These are phyloP conservation scores for Stictonetta naevosa DNA, from an alignment of 2,113 vertebrate species.

Conservation along the genomic window DNA sequence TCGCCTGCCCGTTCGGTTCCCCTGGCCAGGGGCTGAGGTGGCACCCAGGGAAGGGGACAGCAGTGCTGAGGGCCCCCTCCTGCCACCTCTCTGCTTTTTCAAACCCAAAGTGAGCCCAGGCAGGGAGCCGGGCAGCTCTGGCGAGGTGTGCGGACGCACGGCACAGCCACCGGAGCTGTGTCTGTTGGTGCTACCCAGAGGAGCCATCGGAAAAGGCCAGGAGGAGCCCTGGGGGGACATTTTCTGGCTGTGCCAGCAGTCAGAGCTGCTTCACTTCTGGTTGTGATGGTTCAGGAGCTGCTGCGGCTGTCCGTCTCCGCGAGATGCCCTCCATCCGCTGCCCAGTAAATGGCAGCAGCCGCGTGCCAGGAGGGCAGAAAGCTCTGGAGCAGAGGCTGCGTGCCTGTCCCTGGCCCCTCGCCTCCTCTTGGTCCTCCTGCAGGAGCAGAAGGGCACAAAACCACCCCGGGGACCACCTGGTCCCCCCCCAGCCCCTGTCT, in stretches of 20 bases:
- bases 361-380: background rate
- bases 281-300: background rate
- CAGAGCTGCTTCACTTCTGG: background rate
- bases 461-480: rapidly evolving
- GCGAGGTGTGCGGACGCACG: rapidly evolving
- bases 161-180: background rate
- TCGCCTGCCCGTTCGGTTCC: conserved; percentile 15
- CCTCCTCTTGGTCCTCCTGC: rapidly evolving
- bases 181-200: background rate
- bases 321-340: too few species aligned
- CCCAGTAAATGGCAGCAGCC: too few species aligned
- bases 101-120: background rate
- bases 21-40: conserved; percentile 3
- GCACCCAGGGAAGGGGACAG: background rate
- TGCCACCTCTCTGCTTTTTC: background rate
- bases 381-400: background rate
- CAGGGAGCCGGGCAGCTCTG: background rate
- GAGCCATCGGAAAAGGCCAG: background rate
- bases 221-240: background rate
- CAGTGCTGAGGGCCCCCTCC: background rate
- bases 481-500: background rate
- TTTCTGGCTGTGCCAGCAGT: background rate
- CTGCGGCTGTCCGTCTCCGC: background rate
- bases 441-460: background rate
- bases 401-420: rapidly evolving